Base-by-base conservation (phyloP, 1,140 invertebrate genomes). In the Sinonovacula constricta region DNA sequence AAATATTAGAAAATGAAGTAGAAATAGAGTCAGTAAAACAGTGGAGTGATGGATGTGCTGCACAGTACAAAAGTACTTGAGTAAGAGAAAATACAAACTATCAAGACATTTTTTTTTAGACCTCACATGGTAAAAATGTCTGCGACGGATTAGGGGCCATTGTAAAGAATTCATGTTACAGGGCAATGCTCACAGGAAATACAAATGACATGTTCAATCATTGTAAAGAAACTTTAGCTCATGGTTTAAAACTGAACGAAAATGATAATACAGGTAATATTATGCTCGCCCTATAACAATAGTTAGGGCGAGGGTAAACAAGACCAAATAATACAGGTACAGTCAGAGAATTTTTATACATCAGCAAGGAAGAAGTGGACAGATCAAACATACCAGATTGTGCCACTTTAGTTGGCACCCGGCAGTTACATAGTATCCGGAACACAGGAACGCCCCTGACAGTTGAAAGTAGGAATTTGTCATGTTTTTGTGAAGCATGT, bases 401-500 rank as follows among this genome's bases (percentile, higher is more conserved):
- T 7, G 12, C 59, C 24, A 62, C 59, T 10, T 26, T 62, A 4
- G 59, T 62, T 34, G 31, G 53, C 4, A 54, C 53, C n/a, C n/a
- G 53, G 53, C n/a, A 54, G 26, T 3, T 54, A n/a, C 53, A 54
- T 54, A 3, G 18, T 7, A 54, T 54, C 4, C 4, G n/a, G 26
- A 54, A 18, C n/a, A 54, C 53, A 54, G 18, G 4, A 7, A 26
- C n/a, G 4, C 5, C n/a, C 4, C n/a, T 54, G 53, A 54, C 26
- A 54, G 53, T 18, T 54, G n/a, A 54, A 54, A 54, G 53, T n/a
- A 54, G 26, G n/a, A 54, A 54, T n/a, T 18, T 54, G 53, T 54
- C 53, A 54, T 54, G 53, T 54, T 54, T 7, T n/a, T 54, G 53
- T 54, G 5, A 54, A 7, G 53, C 18, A 5, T 54, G 53, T 18